Conservation (phyloP, 2,888 invertebrate species). For the Lysandra bellargus region DNA sequence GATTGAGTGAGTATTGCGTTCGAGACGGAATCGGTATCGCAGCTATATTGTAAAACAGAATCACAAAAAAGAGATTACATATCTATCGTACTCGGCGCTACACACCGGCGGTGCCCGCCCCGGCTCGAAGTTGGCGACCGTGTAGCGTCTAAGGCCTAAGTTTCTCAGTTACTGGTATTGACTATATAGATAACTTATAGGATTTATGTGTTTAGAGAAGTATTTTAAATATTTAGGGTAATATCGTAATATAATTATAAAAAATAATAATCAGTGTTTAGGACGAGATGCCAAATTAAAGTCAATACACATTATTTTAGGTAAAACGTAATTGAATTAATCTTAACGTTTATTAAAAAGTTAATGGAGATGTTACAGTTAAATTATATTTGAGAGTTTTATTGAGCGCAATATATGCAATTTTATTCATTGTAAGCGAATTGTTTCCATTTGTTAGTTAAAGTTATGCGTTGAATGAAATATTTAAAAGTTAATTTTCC, state of each 20-base stretch:
- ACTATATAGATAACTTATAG: slow-evolving; percentile 79
- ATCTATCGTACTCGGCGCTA: slow-evolving; percentile 71
- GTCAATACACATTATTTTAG: slow-evolving; percentile 84
- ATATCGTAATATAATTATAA: slow-evolving; percentile 69
- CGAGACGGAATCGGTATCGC: slow-evolving; percentile 60
- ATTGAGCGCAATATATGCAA: slow-evolving; percentile 78
- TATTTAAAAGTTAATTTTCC: slow-evolving; percentile 67
- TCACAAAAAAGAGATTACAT: slow-evolving; percentile 66
- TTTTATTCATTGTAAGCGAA: slow-evolving; percentile 79
- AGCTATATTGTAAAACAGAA: slow-evolving; percentile 53
- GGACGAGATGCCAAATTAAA: slow-evolving; percentile 84
- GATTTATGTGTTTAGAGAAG: slow-evolving; percentile 80
- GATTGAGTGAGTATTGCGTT: slow-evolving; percentile 62
- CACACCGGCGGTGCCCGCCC: slow-evolving; percentile 56
- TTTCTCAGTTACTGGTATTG: slow-evolving; percentile 74
- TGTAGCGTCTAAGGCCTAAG: slow-evolving; percentile 77
- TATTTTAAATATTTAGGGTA: slow-evolving; percentile 80
- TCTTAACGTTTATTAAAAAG: slow-evolving; percentile 79
- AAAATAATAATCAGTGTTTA: slow-evolving; percentile 77
- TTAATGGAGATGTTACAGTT: slow-evolving; percentile 79
- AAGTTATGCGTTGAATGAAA: slow-evolving; percentile 74
- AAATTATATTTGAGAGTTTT: slow-evolving; percentile 81
- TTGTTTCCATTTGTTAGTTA: slow-evolving; percentile 80
- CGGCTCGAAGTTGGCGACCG: slow-evolving; percentile 60
- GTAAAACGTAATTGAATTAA: slow-evolving; percentile 79